These are phyloP conservation scores for Anisognathus igniventris DNA, from an alignment of 2,797 vertebrate species.

Conservation along the genomic window DNA sequence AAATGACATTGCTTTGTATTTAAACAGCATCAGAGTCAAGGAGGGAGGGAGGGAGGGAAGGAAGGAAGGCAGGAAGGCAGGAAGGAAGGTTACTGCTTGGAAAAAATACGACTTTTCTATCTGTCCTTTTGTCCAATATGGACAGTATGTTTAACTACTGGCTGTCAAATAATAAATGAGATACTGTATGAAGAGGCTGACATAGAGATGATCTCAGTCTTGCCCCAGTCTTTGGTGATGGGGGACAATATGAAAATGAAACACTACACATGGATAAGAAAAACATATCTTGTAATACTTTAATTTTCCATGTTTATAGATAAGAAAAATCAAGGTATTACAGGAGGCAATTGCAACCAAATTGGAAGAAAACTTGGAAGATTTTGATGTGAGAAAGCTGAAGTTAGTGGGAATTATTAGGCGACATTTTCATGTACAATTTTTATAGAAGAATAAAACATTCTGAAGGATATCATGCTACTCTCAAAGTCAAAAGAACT, in stretches of 20 bases:
- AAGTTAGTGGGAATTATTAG: neutral
- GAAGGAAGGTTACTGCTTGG: neutral
- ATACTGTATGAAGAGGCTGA: neutral
- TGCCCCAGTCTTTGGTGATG: neutral
- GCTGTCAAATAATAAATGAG: neutral
- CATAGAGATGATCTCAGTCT: neutral
- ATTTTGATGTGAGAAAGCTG: neutral
- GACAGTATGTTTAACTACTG: neutral
- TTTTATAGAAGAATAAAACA: neutral
- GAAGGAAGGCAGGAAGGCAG: neutral
- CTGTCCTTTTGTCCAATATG: neutral
- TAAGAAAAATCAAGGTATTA: neutral
- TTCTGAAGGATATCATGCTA: neutral
- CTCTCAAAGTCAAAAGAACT: neutral
- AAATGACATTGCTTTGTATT: neutral
- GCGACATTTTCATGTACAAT: neutral
- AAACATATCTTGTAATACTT: neutral
- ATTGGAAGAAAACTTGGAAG: neutral
- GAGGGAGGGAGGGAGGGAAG: neutral
- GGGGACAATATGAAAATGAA: neutral
- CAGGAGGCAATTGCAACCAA: neutral
- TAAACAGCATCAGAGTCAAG: neutral
- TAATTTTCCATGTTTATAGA: neutral
- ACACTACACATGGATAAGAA: neutral
- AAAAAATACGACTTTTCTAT: neutral